Percentiles rank a stretch among this genome's conserved stretches.
phyloP scores from a whole-genome alignment of 2,113 vertebrate species.

The Amblyornis subalaris region DNA sequence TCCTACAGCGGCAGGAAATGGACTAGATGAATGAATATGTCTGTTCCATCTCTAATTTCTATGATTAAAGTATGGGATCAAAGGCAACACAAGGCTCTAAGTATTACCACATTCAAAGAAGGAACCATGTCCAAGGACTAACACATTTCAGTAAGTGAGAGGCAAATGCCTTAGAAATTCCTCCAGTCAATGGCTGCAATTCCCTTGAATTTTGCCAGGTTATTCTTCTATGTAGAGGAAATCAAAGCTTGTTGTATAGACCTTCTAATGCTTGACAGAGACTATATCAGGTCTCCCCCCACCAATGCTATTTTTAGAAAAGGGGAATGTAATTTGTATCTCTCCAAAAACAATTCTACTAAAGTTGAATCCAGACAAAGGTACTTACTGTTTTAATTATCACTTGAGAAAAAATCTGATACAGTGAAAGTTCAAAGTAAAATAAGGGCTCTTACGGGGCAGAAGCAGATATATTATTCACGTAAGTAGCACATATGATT shows the following conservation, averaged over 20 bases:
- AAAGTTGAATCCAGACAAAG: conserved; percentile 47
- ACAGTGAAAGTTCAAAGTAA: conserved; percentile 43
- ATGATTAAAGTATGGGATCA: conserved; percentile 67
- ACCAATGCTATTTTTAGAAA: conserved; percentile 3
- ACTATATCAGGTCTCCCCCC: neutral
- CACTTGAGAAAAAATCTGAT: neutral
- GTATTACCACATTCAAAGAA: conserved; percentile 67
- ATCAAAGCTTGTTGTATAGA: conserved; percentile 27
- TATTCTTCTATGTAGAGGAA: conserved; percentile 4
- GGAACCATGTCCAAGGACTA: conserved; percentile 52
- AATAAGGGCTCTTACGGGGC: neutral
- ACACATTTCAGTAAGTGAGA: conserved; percentile 65
- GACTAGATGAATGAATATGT: conserved; percentile 57
- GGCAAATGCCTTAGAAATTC: conserved; percentile 56
- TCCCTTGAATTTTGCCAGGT: conserved; percentile 27
- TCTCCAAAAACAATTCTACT: conserved; percentile 22
- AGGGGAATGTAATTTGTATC: neutral
- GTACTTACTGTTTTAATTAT: conserved; percentile 54
- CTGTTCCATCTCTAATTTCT: conserved; percentile 68
- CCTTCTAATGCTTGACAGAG: neutral
- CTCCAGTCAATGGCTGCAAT: neutral
- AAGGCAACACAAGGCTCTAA: conserved; percentile 60
- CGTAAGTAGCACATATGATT: neutral
- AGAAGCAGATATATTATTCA: neutral
- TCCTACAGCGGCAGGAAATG: conserved; percentile 36